Evolutionary conservation across 2,113 vertebrate genomes (phyloP).

Genomic region (Poeciliopsis prolifica): DNA sequence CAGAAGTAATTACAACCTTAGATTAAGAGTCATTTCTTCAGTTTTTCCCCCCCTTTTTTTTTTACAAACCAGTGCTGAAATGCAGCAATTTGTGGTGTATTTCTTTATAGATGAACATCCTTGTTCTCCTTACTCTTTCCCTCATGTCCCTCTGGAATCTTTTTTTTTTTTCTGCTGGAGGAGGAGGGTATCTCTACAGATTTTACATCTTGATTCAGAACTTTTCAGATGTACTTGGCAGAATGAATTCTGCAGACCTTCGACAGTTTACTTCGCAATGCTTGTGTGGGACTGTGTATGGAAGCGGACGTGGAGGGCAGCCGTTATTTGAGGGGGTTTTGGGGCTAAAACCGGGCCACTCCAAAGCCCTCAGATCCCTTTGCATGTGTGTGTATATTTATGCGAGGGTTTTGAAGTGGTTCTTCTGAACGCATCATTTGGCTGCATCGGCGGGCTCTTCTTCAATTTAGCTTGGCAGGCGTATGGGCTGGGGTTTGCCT

Average conservation of each 20-base stretch:
- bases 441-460: slow-evolving; percentile 69
- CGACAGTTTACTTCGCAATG: not conserved
- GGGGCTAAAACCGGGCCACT: slow-evolving; percentile 51
- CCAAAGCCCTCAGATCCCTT: slow-evolving; percentile 46
- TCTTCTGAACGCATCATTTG: slow-evolving; percentile 77
- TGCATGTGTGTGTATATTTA: slow-evolving; percentile 72
- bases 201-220: slow-evolving; percentile 32
- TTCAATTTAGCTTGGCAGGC: slow-evolving; percentile 73
- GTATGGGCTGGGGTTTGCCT: slow-evolving; percentile 57
- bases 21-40: slow-evolving; percentile 75
- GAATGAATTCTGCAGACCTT: not conserved
- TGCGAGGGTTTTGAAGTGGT: slow-evolving; percentile 73
- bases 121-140: slow-evolving; percentile 47
- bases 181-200: slow-evolving; percentile 18
- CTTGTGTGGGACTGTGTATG: not conserved
- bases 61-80: slow-evolving; percentile 70
- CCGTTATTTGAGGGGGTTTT: slow-evolving; percentile 56
- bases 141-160: slow-evolving; percentile 40
- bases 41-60: slow-evolving; percentile 62
- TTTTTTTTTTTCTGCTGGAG: not conserved
- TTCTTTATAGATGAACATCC: slow-evolving; percentile 62
- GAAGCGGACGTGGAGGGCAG: slow-evolving; percentile 39
- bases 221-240: not conserved
- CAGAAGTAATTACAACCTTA: slow-evolving; percentile 82
- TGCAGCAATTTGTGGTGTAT: slow-evolving; percentile 76